A percentile compares a stretch with the other conserved stretches of the same genome.
Evolutionary conservation across 2,888 invertebrate species (phyloP).

Genomic region (Griposia aprilina): DNA sequence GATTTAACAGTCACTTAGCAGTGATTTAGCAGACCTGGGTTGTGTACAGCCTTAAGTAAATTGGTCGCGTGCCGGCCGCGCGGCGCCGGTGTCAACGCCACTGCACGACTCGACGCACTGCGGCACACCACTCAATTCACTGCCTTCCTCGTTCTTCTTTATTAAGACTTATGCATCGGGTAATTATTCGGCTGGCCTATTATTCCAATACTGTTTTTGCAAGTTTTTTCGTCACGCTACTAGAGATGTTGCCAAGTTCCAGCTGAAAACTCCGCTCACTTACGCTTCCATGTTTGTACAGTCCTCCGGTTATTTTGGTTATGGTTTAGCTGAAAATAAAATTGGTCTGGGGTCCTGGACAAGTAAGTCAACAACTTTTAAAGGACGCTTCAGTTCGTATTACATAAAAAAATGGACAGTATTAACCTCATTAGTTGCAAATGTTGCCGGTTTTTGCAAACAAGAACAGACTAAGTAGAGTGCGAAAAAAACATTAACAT

Average conservation of each 20-base stretch:
- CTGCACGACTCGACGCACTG: constrained; percentile 83
- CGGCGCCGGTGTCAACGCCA: constrained; percentile 85
- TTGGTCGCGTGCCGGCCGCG: constrained; percentile 85
- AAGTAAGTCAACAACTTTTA: constrained; percentile 36
- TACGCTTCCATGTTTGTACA: constrained; percentile 38
- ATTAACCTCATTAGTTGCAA: neutral
- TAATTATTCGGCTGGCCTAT: constrained; percentile 59
- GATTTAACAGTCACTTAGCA: constrained; percentile 62
- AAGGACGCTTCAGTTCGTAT: constrained; percentile 21
- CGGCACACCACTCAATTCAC: constrained; percentile 76
- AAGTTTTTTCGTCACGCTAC: constrained; percentile 51
- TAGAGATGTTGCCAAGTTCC: constrained; percentile 50
- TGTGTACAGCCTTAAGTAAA: constrained; percentile 78
- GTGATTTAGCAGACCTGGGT: constrained; percentile 62
- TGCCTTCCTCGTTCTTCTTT: constrained; percentile 67
- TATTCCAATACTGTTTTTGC: constrained; percentile 47
- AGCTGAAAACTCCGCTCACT: constrained; percentile 53
- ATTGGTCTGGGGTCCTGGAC: constrained; percentile 22
- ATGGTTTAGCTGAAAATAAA: constrained; percentile 51
- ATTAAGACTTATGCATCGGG: constrained; percentile 67
- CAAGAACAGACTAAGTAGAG: neutral
- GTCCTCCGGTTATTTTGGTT: constrained; percentile 31
- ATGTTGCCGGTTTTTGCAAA: constrained; percentile 20
- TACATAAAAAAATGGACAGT: constrained; percentile 6
- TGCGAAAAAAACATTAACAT: constrained; percentile 33